phyloP scores from a whole-genome alignment of 2,888 invertebrate species.

The Ceramica pisi region DNA sequence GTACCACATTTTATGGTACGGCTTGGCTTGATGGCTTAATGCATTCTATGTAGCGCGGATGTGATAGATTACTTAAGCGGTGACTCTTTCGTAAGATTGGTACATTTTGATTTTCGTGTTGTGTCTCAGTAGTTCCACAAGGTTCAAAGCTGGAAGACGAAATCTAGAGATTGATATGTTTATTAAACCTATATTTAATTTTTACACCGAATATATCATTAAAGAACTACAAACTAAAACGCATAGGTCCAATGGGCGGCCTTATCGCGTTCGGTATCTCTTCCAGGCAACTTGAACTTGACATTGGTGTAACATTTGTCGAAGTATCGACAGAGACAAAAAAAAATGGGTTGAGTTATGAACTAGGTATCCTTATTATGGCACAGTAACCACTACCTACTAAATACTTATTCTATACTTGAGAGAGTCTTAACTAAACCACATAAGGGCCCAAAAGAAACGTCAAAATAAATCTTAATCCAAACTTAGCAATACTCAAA shows the following conservation, averaged over 20 bases:
- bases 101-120: background rate
- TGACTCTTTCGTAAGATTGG: background rate
- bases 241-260: no score
- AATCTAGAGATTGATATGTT: background rate
- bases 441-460: background rate
- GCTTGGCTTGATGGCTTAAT: conserved; percentile 37
- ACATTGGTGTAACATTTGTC: no score
- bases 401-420: no score
- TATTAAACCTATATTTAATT: no score
- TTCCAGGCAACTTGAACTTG: no score
- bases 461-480: background rate
- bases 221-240: background rate
- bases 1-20: conserved; percentile 13
- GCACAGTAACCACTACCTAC: no score
- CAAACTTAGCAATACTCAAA: background rate
- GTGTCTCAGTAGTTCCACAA: background rate
- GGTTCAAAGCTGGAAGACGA: background rate
- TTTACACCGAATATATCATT: background rate
- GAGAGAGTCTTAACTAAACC: background rate
- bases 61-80: conserved; percentile 11
- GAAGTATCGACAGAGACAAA: no score
- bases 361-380: no score
- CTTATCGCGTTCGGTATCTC: no score
- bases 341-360: background rate
- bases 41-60: conserved; percentile 15